Base-by-base conservation (phyloP, 2,888 invertebrate species). In the Perizoma flavofasciatum region DNA sequence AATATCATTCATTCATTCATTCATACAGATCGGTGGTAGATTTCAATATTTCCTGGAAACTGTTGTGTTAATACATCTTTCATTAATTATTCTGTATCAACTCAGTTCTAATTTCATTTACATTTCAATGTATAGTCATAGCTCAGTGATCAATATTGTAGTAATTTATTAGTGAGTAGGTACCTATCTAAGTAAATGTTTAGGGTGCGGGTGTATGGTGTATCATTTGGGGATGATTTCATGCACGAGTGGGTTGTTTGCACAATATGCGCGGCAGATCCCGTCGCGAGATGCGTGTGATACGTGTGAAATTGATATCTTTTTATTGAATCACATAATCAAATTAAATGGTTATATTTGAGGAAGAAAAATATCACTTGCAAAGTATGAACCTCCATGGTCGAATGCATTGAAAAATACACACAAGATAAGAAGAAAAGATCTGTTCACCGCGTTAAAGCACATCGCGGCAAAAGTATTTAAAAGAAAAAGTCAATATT, bases 171-270 rank as follows among this genome's bases (percentile, higher is more conserved):
- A 61, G 46, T 49, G 48, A 53, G 49, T 45, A 53, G 53, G 47
- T 39, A 32, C 8, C 41, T 62, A 59, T 54, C 46, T 59, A 34
- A 51, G 55, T 59, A 57, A 55, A 62, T 62, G 58, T 66, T 54
- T 63, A 61, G 61, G 60, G 61, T 66, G 63, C 73, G 81, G 76
- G 79, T 71, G 79, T 69, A 70, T 59, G 71, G 75, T 73, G 79
- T 85, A 85, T 86, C 85, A 81, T 78, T 80, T 68, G 77, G 61
- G 81, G 72, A 76, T 77, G 76, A 79, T 80, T 82, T 81, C 77
- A 81, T 79, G 83, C 82, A 79, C 80, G 81, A 74, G 65, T 69
- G 81, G 65, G 65, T 61, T 86, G 83, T 87, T 86, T 86, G 83
- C 69, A 71, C 69, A 80, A 71, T 66, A 69, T 70, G 77, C 66